A percentile compares a stretch with the other conserved stretches of the same genome.
phyloP scores from a whole-genome alignment of 2,888 invertebrate species.

The Neoscelio sp. region DNA sequence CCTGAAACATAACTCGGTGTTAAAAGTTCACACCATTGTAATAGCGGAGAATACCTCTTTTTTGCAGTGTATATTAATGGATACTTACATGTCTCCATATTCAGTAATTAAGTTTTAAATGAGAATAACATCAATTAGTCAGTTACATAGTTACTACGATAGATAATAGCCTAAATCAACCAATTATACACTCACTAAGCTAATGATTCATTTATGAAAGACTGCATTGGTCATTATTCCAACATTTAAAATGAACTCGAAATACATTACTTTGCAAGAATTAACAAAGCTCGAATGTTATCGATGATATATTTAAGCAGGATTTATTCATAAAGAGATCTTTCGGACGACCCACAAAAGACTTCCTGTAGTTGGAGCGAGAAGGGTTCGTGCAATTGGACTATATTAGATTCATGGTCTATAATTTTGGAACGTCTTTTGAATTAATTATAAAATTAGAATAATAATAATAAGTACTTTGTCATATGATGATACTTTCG shows the following conservation, averaged over 20 bases:
- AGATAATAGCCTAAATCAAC: conserved; percentile 60
- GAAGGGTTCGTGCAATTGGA: too few relatives aligned
- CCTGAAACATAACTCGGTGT: too few relatives aligned
- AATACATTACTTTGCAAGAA: conserved; percentile 25
- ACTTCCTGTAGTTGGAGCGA: too few relatives aligned
- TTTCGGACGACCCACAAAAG: not conserved
- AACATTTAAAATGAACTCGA: conserved; percentile 36
- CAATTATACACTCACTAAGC: conserved; percentile 62
- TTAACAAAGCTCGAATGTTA: too few relatives aligned
- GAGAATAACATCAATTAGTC: conserved; percentile 64
- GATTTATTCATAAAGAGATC: not conserved
- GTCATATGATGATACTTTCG: too few relatives aligned
- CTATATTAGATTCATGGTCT: too few relatives aligned
- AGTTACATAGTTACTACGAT: conserved; percentile 56
- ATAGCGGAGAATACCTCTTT: conserved; percentile 4
- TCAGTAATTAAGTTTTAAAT: conserved; percentile 58
- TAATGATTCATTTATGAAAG: conserved; percentile 58
- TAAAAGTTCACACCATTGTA: too few relatives aligned
- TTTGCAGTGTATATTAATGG: conserved; percentile 24
- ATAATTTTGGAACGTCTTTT: too few relatives aligned
- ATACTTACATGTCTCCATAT: conserved; percentile 42
- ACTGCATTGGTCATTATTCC: conserved; percentile 32
- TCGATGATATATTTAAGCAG: not conserved
- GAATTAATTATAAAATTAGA: too few relatives aligned
- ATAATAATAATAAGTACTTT: too few relatives aligned